These are phyloP conservation scores for Mobula hypostoma DNA, from an alignment of 2,113 vertebrate species.

Conservation along the genomic window DNA sequence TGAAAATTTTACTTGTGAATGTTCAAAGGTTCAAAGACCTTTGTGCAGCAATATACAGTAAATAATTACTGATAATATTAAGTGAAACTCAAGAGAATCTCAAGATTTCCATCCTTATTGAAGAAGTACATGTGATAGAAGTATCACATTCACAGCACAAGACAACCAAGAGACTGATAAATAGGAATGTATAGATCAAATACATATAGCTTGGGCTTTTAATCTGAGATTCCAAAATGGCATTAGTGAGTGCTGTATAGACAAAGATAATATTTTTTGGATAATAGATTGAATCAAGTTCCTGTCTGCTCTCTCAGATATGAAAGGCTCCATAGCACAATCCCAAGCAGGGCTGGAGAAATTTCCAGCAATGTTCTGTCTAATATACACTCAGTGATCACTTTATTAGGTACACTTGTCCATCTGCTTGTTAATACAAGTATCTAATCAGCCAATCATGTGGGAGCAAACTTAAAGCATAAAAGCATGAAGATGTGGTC, in stretches of 20 bases:
- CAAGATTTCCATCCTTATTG: not conserved
- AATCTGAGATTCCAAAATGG: not conserved
- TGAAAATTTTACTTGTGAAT: not conserved
- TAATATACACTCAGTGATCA: not conserved
- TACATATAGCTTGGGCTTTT: not conserved
- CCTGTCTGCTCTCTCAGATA: not conserved
- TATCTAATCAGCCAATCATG: no score
- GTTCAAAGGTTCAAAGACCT: not conserved
- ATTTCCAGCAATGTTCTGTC: not conserved
- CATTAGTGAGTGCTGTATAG: not conserved
- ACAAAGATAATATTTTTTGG: not conserved
- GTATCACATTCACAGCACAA: not conserved
- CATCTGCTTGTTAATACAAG: no score
- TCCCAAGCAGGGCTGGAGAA: not conserved
- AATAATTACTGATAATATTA: not conserved
- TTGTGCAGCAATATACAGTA: not conserved
- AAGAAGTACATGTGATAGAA: not conserved
- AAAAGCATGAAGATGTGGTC: no score
- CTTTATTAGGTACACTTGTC: no score
- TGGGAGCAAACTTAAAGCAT: no score
- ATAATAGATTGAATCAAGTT: not conserved
- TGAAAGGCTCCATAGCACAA: not conserved
- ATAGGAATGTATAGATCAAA: not conserved
- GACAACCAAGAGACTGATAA: not conserved
- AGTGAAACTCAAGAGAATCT: not conserved